phyloP scores from a whole-genome alignment of 2,888 invertebrate genomes.

The Stenolophus ochropezus region DNA sequence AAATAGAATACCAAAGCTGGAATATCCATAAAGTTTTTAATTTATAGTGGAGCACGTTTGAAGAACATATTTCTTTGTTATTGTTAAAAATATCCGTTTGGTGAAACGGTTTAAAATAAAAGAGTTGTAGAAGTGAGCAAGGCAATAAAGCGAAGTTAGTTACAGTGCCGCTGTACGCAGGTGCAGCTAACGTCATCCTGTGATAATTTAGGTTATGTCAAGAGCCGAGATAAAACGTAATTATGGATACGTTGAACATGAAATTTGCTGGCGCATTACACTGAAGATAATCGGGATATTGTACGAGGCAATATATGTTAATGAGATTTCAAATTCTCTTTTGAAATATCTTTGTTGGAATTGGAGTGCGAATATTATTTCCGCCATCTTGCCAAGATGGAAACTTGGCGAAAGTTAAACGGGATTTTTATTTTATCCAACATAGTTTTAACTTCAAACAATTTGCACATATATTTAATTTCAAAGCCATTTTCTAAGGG shows the following conservation, averaged over 20 bases:
- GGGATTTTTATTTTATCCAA: not conserved
- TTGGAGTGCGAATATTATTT: slow-evolving; percentile 5
- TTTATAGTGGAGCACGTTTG: not conserved
- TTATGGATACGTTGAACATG: slow-evolving; percentile 29
- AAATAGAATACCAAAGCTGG: too few species aligned
- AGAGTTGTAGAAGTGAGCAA: not conserved
- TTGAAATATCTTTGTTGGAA: not conserved
- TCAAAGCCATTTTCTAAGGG: too few species aligned
- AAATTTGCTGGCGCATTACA: slow-evolving; percentile 12
- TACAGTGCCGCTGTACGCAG: not conserved
- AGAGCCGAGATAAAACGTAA: slow-evolving; percentile 24
- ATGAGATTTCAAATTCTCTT: slow-evolving; percentile 21
- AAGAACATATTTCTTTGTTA: not conserved
- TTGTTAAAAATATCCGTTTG: not conserved
- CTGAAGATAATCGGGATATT: slow-evolving; percentile 27
- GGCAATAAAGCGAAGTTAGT: not conserved
- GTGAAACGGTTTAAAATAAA: not conserved
- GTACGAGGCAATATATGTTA: slow-evolving; percentile 5
- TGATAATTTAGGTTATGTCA: slow-evolving; percentile 29
- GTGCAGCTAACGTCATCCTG: slow-evolving; percentile 8
- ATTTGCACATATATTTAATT: too few species aligned
- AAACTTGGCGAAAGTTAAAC: not conserved
- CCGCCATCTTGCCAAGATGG: not conserved
- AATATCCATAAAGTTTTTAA: too few species aligned
- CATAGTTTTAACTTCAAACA: too few species aligned